A percentile compares a stretch with the other conserved stretches of the same genome.
Evolutionary conservation across 2,888 invertebrate species (phyloP).

Genomic region (Apodemia duryi): DNA sequence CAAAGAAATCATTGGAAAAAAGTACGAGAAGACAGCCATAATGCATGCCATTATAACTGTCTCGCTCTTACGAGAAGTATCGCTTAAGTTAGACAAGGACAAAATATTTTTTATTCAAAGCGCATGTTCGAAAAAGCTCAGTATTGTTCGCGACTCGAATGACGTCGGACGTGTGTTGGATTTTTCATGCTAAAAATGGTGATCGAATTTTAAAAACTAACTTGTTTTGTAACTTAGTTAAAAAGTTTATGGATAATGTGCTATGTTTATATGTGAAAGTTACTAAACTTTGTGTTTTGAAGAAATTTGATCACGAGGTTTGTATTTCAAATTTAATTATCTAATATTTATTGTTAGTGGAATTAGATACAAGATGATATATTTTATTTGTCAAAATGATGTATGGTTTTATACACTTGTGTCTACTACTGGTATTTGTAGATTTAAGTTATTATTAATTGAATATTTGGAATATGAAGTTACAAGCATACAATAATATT

Average conservation of each 20-base stretch:
- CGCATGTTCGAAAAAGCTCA: slow-evolving; percentile 40
- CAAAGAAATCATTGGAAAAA: slow-evolving; percentile 73
- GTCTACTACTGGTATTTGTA: slow-evolving; percentile 2
- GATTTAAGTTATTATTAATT: background rate
- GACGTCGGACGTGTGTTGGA: slow-evolving; percentile 32
- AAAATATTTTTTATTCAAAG: slow-evolving; percentile 51
- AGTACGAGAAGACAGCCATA: slow-evolving; percentile 56
- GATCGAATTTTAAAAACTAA: slow-evolving; percentile 12
- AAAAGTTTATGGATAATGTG: slow-evolving; percentile 7
- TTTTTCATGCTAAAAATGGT: slow-evolving; percentile 5
- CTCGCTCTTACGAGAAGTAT: slow-evolving; percentile 36
- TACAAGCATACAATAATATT: no score
- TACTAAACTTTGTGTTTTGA: background rate
- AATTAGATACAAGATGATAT: slow-evolving; percentile 7
- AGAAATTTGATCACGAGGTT: slow-evolving; percentile 1
- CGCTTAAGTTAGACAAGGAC: slow-evolving; percentile 38
- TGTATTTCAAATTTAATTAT: slow-evolving; percentile 1
- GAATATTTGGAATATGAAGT: background rate
- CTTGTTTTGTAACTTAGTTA: background rate
- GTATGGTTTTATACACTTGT: background rate
- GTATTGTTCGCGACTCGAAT: slow-evolving; percentile 39
- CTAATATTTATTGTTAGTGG: slow-evolving; percentile 8
- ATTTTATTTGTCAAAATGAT: slow-evolving; percentile 11
- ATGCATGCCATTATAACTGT: slow-evolving; percentile 68
- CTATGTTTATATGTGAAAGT: slow-evolving; percentile 2